Evolutionary conservation across 1,140 invertebrate genomes (phyloP), one percentile per base, ranked within the genome.

Genomic region (Ladona fulva): DNA sequence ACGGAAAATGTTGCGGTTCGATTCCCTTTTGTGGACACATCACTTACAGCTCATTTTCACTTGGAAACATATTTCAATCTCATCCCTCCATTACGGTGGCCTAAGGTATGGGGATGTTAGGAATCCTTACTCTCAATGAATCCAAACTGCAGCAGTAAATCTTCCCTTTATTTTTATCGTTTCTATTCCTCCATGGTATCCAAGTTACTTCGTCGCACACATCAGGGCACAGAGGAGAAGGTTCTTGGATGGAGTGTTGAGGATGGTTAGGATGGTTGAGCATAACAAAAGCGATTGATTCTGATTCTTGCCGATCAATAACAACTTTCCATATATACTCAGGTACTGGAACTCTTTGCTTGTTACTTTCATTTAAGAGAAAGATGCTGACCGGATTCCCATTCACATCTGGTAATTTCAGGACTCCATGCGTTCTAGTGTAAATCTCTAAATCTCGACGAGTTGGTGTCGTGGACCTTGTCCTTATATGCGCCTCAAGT

Each of bases 351-450:
- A 16, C 52, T 12, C 14, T 6, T 5, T 66, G n/a, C n/a, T n/a
- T n/a, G n/a, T n/a, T n/a, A n/a, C n/a, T n/a, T n/a, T n/a, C n/a
- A n/a, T n/a, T n/a, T n/a, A 22, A 12, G 3, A 66, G 3, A 77
- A 86, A 86, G 10, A 89, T 82, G 59, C 86, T 83, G 0, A 85
- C 81, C 74, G 80, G 81, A 12, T 80, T 80, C 8, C 85, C 85
- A 74, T 81, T 80, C 11, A 85, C 80, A 81, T 88, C 85, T 0
- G 82, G 77, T 12, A 89, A 81, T 14, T 85, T 83, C 19, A 85
- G 81, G 1, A 88, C 82, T 8, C 85, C 87, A 78, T 83, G 84
- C 0, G 85, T 86, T 7, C 89, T 88, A 0, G 89, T 89, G 74
- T 88, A 89, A 11, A 66, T 22, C 5, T 1, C 12, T 19, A 66